Evolutionary conservation across 2,888 invertebrate species (phyloP), one percentile per base, ranked within the genome.

Genomic region (Andrena haemorrhoa): DNA sequence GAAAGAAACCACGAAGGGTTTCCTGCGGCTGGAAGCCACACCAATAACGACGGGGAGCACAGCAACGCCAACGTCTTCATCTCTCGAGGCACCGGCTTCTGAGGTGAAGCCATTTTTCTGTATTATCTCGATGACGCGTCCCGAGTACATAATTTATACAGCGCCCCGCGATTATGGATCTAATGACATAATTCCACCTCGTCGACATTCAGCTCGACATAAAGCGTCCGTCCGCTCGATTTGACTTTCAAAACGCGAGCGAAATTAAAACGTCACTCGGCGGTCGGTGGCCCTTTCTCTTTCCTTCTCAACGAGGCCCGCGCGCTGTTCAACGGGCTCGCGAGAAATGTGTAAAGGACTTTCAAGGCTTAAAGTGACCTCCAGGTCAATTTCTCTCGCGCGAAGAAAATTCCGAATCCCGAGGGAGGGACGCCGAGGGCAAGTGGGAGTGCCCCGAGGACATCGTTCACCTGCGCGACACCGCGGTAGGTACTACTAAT

Each of bases 111-210:
- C 91, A 91, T 92, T 92, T 92, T 92, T 92, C 90, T 89, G 89
- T 89, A 91, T 91, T 91, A 92, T 92, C 89, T 90, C 91, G 90
- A 90, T 90, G 90, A 91, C 89, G 88, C 88, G 88, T 88, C 79
- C 79, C 78, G 86, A 84, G 83, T 87, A 86, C 88, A 88, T 91
- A 90, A 92, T 92, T 91, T 91, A 90, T 91, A 88, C 84, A 83
- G 77, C 79, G 85, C 73, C 79, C 72, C 69, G 72, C 81, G 89
- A 88, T 84, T 83, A 85, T 86, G 76, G 81, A 82, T 90, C 73
- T 85, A 91, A 91, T 91, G 90, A 91, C 89, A 88, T 90, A 89
- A 92, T 91, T 91, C 90, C 84, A 69, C 73, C 72, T 72, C 56
- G 78, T 20, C 51, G 35, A 61, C 65, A 61, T 65, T 31, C 74